A percentile compares a stretch with the other conserved stretches of the same genome.
Conservation (phyloP, 64 coral and sea anemone species). For the Cladopsammia gracilis region DNA sequence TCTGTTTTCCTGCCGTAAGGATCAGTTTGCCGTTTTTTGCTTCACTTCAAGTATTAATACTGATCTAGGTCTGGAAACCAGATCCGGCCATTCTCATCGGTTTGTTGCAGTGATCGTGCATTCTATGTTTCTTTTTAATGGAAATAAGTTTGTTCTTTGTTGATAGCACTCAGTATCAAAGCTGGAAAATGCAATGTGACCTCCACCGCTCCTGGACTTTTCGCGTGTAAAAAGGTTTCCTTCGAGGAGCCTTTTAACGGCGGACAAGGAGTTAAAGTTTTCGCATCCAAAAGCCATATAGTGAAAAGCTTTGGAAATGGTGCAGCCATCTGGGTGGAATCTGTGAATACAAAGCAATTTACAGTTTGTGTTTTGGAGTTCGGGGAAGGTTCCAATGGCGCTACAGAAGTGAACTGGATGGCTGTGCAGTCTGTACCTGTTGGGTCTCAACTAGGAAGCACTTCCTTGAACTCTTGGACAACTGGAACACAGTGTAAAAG, state of each 20-base stretch:
- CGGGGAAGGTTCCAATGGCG: conserved; percentile 43
- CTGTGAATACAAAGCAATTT: conserved; percentile 30
- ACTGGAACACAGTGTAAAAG: conserved; percentile 59
- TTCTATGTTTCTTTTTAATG: too few species aligned
- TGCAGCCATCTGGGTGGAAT: conserved; percentile 56
- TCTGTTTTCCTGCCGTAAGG: too few species aligned
- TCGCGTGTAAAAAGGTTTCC: conserved; percentile 26
- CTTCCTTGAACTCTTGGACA: conserved; percentile 52
- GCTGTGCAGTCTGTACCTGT: conserved; percentile 30
- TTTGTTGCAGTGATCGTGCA: too few species aligned
- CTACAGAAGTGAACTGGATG: conserved; percentile 48
- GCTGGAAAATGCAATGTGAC: conserved; percentile 42
- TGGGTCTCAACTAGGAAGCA: conserved; percentile 47
- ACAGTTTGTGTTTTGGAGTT: conserved; percentile 56
- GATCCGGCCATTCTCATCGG: too few species aligned
- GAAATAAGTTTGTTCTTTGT: too few species aligned
- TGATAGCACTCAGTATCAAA: background rate
- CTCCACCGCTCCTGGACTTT: background rate
- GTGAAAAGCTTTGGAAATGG: conserved; percentile 13
- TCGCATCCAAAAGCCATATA: conserved; percentile 38
- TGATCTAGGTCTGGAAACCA: too few species aligned
- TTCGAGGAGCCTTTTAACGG: conserved; percentile 30
- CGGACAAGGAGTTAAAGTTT: conserved; percentile 20
- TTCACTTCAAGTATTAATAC: too few species aligned
- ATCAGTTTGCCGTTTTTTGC: too few species aligned